A percentile compares a stretch with the other conserved stretches of the same genome.
Conservation (phyloP, 2,888 invertebrate species). For the Tortrix viridana region DNA sequence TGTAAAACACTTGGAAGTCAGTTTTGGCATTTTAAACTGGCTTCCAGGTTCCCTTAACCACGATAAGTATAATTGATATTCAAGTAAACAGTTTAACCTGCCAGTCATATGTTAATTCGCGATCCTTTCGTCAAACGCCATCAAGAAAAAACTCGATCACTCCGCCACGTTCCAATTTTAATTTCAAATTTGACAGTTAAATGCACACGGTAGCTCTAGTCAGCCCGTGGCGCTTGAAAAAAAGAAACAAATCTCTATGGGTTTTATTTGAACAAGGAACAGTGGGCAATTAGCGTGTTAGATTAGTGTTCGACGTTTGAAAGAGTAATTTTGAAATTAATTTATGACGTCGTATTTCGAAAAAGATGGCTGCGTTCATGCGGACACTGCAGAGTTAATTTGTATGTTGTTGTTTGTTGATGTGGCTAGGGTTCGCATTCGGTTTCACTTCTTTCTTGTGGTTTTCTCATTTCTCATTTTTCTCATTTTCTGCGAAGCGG, state of each 20-base stretch:
- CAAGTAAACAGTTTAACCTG: conserved; percentile 20
- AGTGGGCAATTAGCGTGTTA: conserved; percentile 58
- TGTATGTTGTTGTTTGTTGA: conserved; percentile 57
- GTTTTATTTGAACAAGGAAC: conserved; percentile 52
- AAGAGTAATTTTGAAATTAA: conserved; percentile 73
- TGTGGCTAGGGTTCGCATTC: conserved; percentile 50
- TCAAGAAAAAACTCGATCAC: conserved; percentile 49
- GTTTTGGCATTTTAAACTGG: too few relatives aligned
- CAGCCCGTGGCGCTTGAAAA: conserved; percentile 36
- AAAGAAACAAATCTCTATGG: conserved; percentile 48
- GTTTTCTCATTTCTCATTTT: not conserved
- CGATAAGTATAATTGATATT: conserved; percentile 11
- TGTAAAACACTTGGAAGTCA: too few relatives aligned
- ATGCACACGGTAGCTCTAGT: conserved; percentile 50
- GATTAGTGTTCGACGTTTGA: conserved; percentile 73
- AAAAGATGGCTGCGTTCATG: conserved; percentile 61
- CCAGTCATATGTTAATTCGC: conserved; percentile 55
- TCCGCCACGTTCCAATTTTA: conserved; percentile 59
- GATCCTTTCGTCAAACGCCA: conserved; percentile 59
- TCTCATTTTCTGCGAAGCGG: too few relatives aligned
- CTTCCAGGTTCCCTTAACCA: not conserved
- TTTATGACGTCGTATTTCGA: conserved; percentile 69
- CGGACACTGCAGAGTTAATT: conserved; percentile 62
- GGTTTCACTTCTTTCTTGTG: conserved; percentile 45
- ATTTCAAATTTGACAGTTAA: conserved; percentile 69